These are phyloP conservation scores for Anhinga rufa DNA, from an alignment of 2,113 vertebrate genomes.

Conservation along the genomic window DNA sequence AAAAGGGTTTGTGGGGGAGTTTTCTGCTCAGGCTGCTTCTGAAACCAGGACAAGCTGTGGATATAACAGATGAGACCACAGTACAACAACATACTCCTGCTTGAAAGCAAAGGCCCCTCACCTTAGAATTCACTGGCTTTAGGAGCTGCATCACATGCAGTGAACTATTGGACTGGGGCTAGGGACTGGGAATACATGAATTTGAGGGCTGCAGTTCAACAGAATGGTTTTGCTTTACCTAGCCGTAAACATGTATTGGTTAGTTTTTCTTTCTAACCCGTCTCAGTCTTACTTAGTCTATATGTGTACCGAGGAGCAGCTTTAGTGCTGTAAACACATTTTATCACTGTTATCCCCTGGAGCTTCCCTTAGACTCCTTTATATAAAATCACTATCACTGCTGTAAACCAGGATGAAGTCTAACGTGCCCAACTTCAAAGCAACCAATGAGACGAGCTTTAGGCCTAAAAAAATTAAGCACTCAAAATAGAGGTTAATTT, in stretches of 20 bases:
- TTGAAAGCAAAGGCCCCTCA: not conserved
- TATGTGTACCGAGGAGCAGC: not conserved
- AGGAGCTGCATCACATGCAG: not conserved
- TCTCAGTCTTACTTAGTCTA: not conserved
- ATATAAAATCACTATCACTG: not conserved
- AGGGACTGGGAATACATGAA: not conserved
- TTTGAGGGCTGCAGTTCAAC: not conserved
- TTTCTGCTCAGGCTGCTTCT: not conserved
- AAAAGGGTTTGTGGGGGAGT: not conserved
- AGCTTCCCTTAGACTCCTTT: not conserved
- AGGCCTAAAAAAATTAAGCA: not conserved
- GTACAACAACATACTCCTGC: not conserved
- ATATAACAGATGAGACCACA: not conserved
- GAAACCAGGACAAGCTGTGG: not conserved
- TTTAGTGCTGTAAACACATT: not conserved
- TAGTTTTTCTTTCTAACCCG: not conserved
- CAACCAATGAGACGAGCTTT: not conserved
- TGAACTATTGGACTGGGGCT: not conserved
- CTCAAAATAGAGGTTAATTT: slow-evolving; percentile 28
- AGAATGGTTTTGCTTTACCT: not conserved
- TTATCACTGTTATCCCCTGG: not conserved
- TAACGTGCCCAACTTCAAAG: not conserved
- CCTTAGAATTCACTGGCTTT: not conserved
- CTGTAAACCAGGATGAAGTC: not conserved
- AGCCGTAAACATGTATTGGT: not conserved